Evolutionary conservation across 2,888 invertebrate species (phyloP).

Genomic region (Tipula unca): DNA sequence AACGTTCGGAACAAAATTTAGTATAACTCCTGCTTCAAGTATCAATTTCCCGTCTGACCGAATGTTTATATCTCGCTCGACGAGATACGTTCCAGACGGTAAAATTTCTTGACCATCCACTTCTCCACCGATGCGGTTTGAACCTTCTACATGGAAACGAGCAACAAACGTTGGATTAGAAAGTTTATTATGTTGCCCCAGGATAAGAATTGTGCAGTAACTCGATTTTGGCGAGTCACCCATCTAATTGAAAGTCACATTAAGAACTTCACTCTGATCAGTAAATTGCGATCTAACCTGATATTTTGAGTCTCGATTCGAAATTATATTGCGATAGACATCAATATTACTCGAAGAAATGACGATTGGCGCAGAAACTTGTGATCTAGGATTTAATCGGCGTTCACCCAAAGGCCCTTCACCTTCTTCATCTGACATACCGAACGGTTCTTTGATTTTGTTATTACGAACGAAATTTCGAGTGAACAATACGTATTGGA

Average conservation of each 20-base stretch:
- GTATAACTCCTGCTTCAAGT: constrained; percentile 77
- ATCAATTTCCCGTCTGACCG: constrained; percentile 86
- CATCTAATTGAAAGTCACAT: constrained; percentile 92
- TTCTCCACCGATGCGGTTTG: constrained; percentile 77
- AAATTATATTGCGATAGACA: constrained; percentile 82
- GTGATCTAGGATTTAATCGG: constrained; percentile 77
- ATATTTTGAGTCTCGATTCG: constrained; percentile 82
- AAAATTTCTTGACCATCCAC: constrained; percentile 84
- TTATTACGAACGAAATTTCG: constrained; percentile 83
- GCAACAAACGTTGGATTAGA: constrained; percentile 69
- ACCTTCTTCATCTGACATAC: constrained; percentile 45
- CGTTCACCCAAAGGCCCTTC: constrained; percentile 44
- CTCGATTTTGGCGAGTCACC: constrained; percentile 76
- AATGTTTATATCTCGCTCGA: constrained; percentile 89
- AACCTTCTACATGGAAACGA: constrained; percentile 60
- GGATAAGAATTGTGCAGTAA: constrained; percentile 84
- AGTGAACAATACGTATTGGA: constrained; percentile 74
- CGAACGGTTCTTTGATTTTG: constrained; percentile 76
- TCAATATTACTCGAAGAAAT: constrained; percentile 85
- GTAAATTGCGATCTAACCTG: constrained; percentile 93
- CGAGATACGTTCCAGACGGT: constrained; percentile 77
- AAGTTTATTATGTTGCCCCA: constrained; percentile 72
- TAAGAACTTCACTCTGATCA: constrained; percentile 88
- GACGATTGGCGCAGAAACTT: constrained; percentile 88
- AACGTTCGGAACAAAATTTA: constrained; percentile 85